These are phyloP conservation scores for Sebastes variabilis DNA, from an alignment of 2,797 vertebrate genomes.

Conservation along the genomic window DNA sequence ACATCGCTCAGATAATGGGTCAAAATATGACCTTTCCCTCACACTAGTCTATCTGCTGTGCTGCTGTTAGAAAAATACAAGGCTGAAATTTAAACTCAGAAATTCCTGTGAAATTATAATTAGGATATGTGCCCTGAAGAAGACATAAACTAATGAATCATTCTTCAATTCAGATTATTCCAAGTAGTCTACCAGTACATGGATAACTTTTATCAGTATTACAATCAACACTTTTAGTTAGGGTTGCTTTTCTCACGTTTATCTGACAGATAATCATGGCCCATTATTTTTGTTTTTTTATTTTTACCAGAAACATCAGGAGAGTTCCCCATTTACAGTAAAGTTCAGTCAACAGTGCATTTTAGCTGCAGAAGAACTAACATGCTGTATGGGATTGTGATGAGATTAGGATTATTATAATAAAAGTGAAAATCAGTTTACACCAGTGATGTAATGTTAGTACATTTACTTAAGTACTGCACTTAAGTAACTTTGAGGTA, in stretches of 20 bases:
- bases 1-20: neutral
- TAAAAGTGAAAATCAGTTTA: neutral
- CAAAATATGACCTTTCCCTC: neutral
- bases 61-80: neutral
- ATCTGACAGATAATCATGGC: neutral
- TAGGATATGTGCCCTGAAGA: neutral
- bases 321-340: neutral
- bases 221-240: neutral
- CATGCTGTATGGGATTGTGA: neutral
- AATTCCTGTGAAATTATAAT: neutral
- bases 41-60: neutral
- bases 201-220: neutral
- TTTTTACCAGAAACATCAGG: neutral
- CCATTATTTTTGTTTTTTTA: neutral
- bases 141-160: neutral
- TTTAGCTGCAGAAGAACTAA: neutral
- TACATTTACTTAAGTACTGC: too few species aligned
- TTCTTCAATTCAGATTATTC: neutral
- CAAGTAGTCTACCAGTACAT: neutral
- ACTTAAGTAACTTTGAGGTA: too few species aligned
- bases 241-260: neutral
- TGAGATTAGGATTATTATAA: neutral
- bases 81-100: neutral
- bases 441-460: neutral
- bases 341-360: neutral